phyloP scores from a whole-genome alignment of 23 tunicate genomes.

The Phallusia fumigata region DNA sequence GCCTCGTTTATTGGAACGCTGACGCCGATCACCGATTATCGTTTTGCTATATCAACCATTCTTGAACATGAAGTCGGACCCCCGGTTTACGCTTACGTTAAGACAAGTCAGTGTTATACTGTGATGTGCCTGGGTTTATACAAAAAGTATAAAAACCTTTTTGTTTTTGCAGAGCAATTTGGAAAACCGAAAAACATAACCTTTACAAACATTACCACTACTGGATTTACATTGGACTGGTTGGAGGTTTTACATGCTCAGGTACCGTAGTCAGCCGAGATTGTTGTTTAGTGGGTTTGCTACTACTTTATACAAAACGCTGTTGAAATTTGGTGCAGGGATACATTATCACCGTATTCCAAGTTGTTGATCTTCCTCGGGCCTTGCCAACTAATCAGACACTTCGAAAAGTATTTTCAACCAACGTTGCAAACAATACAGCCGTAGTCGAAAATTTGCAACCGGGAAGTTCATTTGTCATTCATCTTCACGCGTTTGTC shows the following conservation, averaged over 20 bases:
- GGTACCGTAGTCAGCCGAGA: background rate
- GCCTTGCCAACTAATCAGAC: background rate
- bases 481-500: conserved; percentile 26
- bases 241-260: conserved; percentile 20
- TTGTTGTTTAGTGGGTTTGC: background rate
- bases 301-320: too few species aligned
- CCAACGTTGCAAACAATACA: background rate
- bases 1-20: conserved; percentile 22
- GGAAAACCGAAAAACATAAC: conserved; percentile 25
- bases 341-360: conserved; percentile 18
- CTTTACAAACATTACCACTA: background rate
- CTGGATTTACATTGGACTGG: conserved; percentile 26
- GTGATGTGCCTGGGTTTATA: background rate
- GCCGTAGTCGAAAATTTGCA: background rate
- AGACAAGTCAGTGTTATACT: conserved; percentile 15
- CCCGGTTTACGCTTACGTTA: conserved; percentile 25
- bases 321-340: background rate
- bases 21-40: conserved; percentile 18
- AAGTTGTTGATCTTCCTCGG: background rate
- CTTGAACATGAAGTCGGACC: background rate
- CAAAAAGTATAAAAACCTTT: background rate
- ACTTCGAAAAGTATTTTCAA: background rate
- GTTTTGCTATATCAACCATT: conserved; percentile 18
- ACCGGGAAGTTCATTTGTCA: conserved; percentile 15
- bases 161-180: conserved; percentile 21